Base-by-base conservation (phyloP, 2,113 vertebrate species). In the Podarcis muralis region DNA sequence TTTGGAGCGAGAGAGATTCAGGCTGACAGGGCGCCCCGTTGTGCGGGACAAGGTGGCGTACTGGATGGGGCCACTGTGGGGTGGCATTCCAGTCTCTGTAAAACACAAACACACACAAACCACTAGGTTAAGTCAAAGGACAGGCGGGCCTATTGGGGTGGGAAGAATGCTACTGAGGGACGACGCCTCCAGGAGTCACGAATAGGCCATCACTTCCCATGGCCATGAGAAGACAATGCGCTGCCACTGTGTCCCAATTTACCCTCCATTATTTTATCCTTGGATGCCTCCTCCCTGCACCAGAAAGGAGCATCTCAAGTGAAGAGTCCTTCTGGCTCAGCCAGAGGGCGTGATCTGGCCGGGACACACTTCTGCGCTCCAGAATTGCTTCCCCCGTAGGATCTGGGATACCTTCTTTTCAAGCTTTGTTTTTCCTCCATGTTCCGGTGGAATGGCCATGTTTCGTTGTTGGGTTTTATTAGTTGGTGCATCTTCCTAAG, bases 1-100 rank as follows among this genome's bases (percentile, higher is more conserved):
- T 91, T 98, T 98, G 15, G 98, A 98, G 30, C 98, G 98, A 2
- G 98, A 95, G 87, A 99, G 94, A 78, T 96, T 97, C 59, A 98
- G 96, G 92, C 97, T 98, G 82, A 96, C 94, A 0, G 98, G 98
- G 2, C 98, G 97, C 18, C 94, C 96, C 0, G 97, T 97, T 13
- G 97, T 95, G 6, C 96, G 97, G 18, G 98, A 97, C 84, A 98
- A 92, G 0, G 98, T 98, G 93, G 98, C 97, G 1, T 97, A 98
- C 83, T 98, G 98, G 88, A 98, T 88, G 5, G 97, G 95, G 90
- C 97, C 90, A 27, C 97, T 96, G 1, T 97, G 97, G 1, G 97
- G 93, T 0, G 92, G 30, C 12, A 91, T 92, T 30, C 93, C 95
- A 92, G 78, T 20, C 9, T 83, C 84, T 83, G 86, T 22, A 84